Conservation (phyloP, 1,140 invertebrate species). For the Chelonus insularis region DNA sequence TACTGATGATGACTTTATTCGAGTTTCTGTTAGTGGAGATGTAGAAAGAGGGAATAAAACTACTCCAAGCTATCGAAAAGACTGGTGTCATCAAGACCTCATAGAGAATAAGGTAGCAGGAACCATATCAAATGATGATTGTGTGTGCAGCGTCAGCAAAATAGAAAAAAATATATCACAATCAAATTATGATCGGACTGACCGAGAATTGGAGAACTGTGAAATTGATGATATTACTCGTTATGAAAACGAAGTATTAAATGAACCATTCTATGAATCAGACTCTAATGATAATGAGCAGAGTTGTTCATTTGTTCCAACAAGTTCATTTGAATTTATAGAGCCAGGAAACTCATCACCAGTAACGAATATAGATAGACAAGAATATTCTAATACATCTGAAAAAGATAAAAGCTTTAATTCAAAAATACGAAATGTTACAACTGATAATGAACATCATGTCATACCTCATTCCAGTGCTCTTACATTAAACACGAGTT, state of each 20-base stretch:
- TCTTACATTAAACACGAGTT: not conserved
- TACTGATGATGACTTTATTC: conserved; percentile 65
- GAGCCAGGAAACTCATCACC: conserved; percentile 31
- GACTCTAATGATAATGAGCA: conserved; percentile 47
- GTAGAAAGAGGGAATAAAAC: conserved; percentile 22
- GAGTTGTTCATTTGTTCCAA: conserved; percentile 38
- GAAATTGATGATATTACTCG: conserved; percentile 43
- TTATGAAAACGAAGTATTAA: conserved; percentile 51
- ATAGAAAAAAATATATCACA: no score
- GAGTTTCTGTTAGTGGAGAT: conserved; percentile 25
- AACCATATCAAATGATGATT: conserved; percentile 27
- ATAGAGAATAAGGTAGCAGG: conserved; percentile 18
- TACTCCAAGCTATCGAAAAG: not conserved
- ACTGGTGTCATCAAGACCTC: conserved; percentile 11
- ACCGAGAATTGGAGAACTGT: not conserved
- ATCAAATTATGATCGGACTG: no score
- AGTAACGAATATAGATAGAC: not conserved
- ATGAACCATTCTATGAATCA: conserved; percentile 53
- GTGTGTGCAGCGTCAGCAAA: conserved; percentile 14
- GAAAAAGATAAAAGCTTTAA: conserved; percentile 25
- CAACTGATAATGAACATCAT: conserved; percentile 14
- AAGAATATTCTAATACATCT: conserved; percentile 20
- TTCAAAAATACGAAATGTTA: conserved; percentile 28
- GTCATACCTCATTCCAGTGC: conserved; percentile 24
- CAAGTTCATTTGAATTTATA: conserved; percentile 48